A percentile compares a stretch with the other conserved stretches of the same genome.
Conservation (phyloP, 2,888 invertebrate species). For the Melipona beecheii region DNA sequence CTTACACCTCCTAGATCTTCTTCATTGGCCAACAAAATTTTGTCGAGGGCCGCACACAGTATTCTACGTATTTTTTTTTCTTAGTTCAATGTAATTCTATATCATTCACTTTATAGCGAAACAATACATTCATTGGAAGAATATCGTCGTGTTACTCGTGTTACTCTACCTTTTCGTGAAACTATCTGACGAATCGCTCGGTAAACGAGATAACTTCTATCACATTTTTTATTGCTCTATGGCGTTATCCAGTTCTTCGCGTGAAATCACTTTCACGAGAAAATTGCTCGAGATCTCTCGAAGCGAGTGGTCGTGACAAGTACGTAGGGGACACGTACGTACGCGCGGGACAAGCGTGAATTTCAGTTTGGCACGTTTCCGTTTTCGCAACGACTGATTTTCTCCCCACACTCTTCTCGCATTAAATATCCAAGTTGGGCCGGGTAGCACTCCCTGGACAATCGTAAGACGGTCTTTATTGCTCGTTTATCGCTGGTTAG, state of each 20-base stretch:
- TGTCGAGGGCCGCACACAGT: no score
- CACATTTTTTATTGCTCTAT: background rate
- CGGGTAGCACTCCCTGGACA: conserved; percentile 42
- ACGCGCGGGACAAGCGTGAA: background rate
- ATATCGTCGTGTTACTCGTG: no score
- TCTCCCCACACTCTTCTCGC: conserved; percentile 5
- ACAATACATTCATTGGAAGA: no score
- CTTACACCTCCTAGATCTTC: no score
- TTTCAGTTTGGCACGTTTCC: conserved; percentile 30
- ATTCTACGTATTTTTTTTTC: no score
- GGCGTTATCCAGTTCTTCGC: background rate
- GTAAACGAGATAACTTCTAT: no score
- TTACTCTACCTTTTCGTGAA: no score
- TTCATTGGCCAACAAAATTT: no score
- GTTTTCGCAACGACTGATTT: conserved; percentile 18
- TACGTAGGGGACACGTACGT: background rate
- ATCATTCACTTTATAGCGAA: no score
- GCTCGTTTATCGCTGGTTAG: conserved; percentile 64
- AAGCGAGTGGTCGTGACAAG: background rate
- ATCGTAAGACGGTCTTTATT: conserved; percentile 64
- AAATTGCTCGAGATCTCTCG: background rate
- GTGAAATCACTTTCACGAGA: background rate
- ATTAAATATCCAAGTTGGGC: conserved; percentile 43
- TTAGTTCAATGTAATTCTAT: no score
- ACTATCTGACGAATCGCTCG: no score